Conservation (phyloP, 92 coral and sea anemone species). For the Paragorgia papillata region DNA sequence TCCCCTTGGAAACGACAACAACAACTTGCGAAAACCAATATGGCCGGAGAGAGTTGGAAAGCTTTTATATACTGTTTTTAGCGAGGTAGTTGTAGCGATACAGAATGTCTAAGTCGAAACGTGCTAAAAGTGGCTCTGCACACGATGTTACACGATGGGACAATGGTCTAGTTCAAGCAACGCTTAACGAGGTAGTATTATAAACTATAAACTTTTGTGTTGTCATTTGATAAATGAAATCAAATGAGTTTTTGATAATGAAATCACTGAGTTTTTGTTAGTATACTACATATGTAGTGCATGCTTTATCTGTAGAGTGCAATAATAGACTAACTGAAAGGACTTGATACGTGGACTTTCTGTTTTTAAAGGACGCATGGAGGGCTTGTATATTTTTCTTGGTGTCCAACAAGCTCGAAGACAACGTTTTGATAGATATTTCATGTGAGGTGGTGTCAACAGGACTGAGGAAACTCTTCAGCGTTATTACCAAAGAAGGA, state of each 20-base stretch:
- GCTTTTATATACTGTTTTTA: neutral
- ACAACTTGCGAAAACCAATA: conserved; percentile 93
- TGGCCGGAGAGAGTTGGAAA: conserved; percentile 70
- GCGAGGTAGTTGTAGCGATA: neutral
- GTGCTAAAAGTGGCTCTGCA: conserved; percentile 96
- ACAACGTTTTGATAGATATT: conserved; percentile 77
- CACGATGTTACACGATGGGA: conserved; percentile 96
- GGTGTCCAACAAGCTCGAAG: conserved; percentile 75
- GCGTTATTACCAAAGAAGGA: conserved; percentile 85
- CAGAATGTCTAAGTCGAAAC: conserved; percentile 87
- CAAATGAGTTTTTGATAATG: neutral
- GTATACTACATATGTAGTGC: neutral
- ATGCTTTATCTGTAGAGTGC: neutral
- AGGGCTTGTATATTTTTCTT: conserved; percentile 80
- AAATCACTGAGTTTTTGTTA: neutral
- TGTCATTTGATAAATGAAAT: neutral
- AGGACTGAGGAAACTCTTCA: conserved; percentile 89
- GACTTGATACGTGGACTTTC: neutral
- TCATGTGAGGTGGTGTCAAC: conserved; percentile 82
- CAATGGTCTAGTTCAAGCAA: conserved; percentile 79
- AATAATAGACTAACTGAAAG: neutral
- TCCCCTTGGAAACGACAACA: conserved; percentile 92
- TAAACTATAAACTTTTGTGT: neutral
- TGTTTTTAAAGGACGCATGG: conserved; percentile 75
- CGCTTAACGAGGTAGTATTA: conserved; percentile 93